Evolutionary conservation across 2,888 invertebrate genomes (phyloP), one percentile per base, ranked within the genome.

Genomic region (Trachelus iudaicus): DNA sequence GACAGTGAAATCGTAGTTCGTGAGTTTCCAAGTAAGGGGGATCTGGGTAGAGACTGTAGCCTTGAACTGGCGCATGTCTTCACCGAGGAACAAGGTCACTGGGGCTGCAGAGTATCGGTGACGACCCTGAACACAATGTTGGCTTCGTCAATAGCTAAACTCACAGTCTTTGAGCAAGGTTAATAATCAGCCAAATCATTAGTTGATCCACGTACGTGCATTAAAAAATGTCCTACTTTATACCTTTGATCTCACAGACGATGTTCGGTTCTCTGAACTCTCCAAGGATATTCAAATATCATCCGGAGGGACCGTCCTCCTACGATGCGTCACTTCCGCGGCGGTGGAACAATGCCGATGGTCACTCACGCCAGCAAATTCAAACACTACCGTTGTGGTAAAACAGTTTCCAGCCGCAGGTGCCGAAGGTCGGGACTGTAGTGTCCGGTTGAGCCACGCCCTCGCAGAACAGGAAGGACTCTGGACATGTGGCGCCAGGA

Each of bases 211-310:
- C 68, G 34, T 56, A 31, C 6, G 2, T 23, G 12, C 23, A 9
- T 56, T 56, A 56, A 0, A 15, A 40, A 56, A 23, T 56, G 15
- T 23, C 9, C 56, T 56, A 56, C 56, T 56, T 56, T 56, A 56
- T 23, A 2, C 68, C 31, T 77, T 77, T 23, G 56, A 15, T 75
- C 69, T 82, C 79, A 0, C 87, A 91, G 91, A 88, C 68, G 89
- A 89, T 33, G 88, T 91, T 1, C 87, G 86, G 30, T 91, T 91
- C 84, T 90, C 90, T 15, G 90, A 91, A 81, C 81, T 91, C n/a
- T 91, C 91, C 11, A 87, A 90, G 78, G 89, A 91, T 81, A 89
- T 91, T n/a, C 90, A 91, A 79, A 88, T 91, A 76, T 87, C 91
- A 11, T 87, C 89, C 33, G 91, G 91, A 4, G 88, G 90, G 6